These are phyloP conservation scores for Silurus glanis DNA, from an alignment of 2,113 vertebrate species.

Conservation along the genomic window DNA sequence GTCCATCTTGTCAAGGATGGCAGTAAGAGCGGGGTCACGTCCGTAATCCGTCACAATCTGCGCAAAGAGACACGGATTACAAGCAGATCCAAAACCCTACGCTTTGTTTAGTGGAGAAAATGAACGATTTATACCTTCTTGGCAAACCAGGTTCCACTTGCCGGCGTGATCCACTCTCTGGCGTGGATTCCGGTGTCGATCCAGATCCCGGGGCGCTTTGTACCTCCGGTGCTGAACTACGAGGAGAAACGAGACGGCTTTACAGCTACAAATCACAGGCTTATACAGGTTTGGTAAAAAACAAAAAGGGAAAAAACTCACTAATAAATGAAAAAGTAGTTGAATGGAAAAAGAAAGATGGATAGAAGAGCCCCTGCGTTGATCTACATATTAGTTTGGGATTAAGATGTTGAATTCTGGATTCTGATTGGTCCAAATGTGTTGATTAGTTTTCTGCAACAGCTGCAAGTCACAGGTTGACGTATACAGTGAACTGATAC, in stretches of 20 bases:
- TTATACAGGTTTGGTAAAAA: not conserved
- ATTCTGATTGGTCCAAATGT: not conserved
- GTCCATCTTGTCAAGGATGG: slow-evolving; percentile 81
- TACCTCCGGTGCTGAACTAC: slow-evolving; percentile 87
- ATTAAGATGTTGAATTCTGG: not conserved
- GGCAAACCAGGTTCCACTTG: slow-evolving; percentile 84
- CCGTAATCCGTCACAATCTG: slow-evolving; percentile 79
- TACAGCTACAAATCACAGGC: not conserved
- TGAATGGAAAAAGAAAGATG: not conserved
- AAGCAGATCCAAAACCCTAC: no score
- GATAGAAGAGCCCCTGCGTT: not conserved
- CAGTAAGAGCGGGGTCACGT: slow-evolving; percentile 68
- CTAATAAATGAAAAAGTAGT: not conserved
- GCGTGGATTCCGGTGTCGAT: slow-evolving; percentile 89
- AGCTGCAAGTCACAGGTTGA: no score
- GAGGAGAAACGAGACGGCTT: not conserved
- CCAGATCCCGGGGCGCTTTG: slow-evolving; percentile 78
- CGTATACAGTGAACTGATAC: not conserved
- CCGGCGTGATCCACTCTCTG: slow-evolving; percentile 90
- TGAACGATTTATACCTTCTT: slow-evolving; percentile 78
- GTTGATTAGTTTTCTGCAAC: not conserved
- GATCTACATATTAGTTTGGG: not conserved
- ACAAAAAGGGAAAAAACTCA: not conserved
- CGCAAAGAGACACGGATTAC: not conserved
- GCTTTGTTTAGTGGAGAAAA: no score